Percentiles rank a stretch among this genome's conserved stretches.
Conservation (phyloP, 1,140 invertebrate genomes). For the Bombus waltoni region DNA sequence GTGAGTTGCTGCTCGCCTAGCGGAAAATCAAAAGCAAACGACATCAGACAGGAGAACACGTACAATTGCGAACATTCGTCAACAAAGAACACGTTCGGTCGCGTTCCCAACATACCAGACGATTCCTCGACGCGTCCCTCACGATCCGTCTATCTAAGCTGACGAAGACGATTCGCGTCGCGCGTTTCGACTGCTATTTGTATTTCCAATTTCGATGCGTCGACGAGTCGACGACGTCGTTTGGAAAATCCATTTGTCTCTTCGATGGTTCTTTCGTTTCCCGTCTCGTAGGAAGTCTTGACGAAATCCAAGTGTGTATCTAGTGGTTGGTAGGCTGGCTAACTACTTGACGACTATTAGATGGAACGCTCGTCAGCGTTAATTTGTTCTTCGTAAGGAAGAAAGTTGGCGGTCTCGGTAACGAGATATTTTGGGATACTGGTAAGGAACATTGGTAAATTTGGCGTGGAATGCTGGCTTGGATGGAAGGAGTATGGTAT, state of each 20-base stretch:
- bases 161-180: constrained; percentile 60
- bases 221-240: too few species aligned
- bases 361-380: background rate
- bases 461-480: background rate
- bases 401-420: background rate
- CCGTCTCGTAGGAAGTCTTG: background rate
- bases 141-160: constrained; percentile 35
- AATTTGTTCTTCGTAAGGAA: background rate
- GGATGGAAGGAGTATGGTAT: background rate
- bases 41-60: constrained; percentile 32
- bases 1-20: constrained; percentile 85
- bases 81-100: constrained; percentile 28
- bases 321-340: constrained; percentile 10
- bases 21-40: constrained; percentile 60
- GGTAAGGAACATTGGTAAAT: background rate
- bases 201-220: too few species aligned
- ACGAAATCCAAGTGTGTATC: background rate
- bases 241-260: background rate
- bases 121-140: constrained; percentile 1
- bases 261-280: too few species aligned
- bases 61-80: constrained; percentile 41
- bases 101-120: constrained; percentile 2
- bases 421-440: background rate
- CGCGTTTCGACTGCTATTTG: background rate
- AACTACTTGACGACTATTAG: background rate